These are phyloP conservation scores for Hirtodrosophila trivittata DNA, from an alignment of 2,888 invertebrate species.

Conservation along the genomic window DNA sequence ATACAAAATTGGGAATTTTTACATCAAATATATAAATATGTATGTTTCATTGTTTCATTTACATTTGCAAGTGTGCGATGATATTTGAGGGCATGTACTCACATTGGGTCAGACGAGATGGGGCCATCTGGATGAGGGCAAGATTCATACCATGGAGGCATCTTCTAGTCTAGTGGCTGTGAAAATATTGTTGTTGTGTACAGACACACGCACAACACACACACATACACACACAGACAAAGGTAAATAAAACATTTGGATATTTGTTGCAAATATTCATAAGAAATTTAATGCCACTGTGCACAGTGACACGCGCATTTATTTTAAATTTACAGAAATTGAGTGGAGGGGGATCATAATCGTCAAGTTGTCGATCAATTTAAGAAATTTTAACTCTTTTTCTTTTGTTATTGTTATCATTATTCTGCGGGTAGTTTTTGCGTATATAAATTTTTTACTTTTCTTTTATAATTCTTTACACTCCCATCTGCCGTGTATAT, in stretches of 20 bases:
- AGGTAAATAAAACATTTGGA: slow-evolving; percentile 67
- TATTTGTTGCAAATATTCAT: slow-evolving; percentile 64
- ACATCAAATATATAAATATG: slow-evolving; percentile 30
- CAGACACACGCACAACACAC: slow-evolving; percentile 15
- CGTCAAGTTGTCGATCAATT: slow-evolving; percentile 7
- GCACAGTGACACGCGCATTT: slow-evolving; percentile 64
- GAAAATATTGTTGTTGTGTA: slow-evolving; percentile 1
- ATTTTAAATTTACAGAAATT: slow-evolving; percentile 67
- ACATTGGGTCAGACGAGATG: slow-evolving; percentile 34
- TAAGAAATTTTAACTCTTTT: slow-evolving; percentile 42
- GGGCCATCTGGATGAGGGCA: slow-evolving; percentile 14
- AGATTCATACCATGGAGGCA: slow-evolving; percentile 10
- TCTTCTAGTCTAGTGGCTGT: not conserved
- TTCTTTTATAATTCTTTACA: not conserved
- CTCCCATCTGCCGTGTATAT: slow-evolving; percentile 53
- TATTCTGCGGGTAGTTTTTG: slow-evolving; percentile 63
- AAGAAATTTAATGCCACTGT: slow-evolving; percentile 60
- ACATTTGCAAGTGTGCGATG: slow-evolving; percentile 56
- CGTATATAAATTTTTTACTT: slow-evolving; percentile 13
- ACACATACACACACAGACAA: slow-evolving; percentile 25
- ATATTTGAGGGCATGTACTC: slow-evolving; percentile 45
- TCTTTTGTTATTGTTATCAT: slow-evolving; percentile 24
- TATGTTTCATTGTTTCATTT: too few species aligned
- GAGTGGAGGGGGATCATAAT: slow-evolving; percentile 7
- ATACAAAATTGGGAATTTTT: slow-evolving; percentile 25